Evolutionary conservation across 2,797 vertebrate genomes (phyloP), one percentile per base, ranked within the genome.

Genomic region (Micromesistius poutassou): DNA sequence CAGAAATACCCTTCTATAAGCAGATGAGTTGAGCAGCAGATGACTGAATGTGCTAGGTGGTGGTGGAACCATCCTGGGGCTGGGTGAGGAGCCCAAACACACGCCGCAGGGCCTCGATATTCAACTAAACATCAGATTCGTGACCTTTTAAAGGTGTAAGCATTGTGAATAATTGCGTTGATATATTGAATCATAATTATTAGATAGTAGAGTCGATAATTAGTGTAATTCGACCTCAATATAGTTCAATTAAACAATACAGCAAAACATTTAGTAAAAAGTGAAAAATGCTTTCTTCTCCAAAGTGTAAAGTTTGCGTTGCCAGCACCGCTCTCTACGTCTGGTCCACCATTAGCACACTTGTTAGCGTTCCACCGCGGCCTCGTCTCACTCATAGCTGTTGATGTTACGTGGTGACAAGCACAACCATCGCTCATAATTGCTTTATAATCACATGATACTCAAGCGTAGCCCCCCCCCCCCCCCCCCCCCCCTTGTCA

Each of bases 391-490:
- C 62, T 82, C 16, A 7, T 79, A 66, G 77, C 79, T 82, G 36
- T 77, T 30, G 73, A 74, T 19, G 0, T 36, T 72, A 74, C 66
- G 46, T 8, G 50, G 77, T 77, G 73, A 81, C 73, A 85, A 82
- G 50, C 50, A 55, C 16, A 81, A 76, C 72, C 55, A 4, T 80
- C 86, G 66, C 81, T 71, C 81, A 81, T 83, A 79, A 89, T 83
- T 85, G 72, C 71, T 77, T 71, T 77, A 42, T 82, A 84, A 86
- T 89, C 79, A 77, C 76, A 78, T 75, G 73, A 88, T 75, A 70
- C 79, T 86, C 76, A 80, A 82, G 85, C 81, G 3, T 82, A 84
- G 77, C 80, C 77, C 79, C 83, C 73, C 46, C 50, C n/a, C n/a
- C n/a, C n/a, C n/a, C n/a, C n/a, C n/a, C n/a, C n/a, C n/a, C n/a